Evolutionary conservation across 37 sponge, comb jelly and placozoan species (phyloP).

Genomic region (Bolinopsis microptera): DNA sequence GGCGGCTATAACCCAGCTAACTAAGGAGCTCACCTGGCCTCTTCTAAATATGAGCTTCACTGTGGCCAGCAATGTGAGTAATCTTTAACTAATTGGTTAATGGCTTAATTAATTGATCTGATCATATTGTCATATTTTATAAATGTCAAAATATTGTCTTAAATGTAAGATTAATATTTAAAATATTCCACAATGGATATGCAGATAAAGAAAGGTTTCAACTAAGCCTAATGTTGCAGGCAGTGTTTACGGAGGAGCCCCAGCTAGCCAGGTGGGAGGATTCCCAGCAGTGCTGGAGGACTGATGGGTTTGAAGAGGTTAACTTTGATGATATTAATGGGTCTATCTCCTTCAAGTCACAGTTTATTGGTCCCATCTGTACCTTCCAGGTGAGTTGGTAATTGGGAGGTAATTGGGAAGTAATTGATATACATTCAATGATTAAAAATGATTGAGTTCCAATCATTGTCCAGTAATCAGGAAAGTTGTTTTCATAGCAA

Average conservation of each 20-base stretch:
- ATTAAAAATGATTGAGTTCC: too few species aligned
- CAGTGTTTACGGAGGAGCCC: slow-evolving; percentile 70
- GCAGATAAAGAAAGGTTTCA: too few species aligned
- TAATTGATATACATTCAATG: too few species aligned
- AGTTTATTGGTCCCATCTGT: slow-evolving; percentile 46
- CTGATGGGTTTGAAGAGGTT: slow-evolving; percentile 71
- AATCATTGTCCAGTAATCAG: too few species aligned
- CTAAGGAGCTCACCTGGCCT: slow-evolving; percentile 59
- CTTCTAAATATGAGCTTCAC: slow-evolving; percentile 57
- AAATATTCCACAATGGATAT: neutral
- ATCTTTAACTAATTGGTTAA: neutral
- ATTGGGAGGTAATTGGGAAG: too few species aligned
- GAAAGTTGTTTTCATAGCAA: too few species aligned
- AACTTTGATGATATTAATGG: slow-evolving; percentile 65
- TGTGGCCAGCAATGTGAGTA: slow-evolving; percentile 32
- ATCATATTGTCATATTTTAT: too few species aligned
- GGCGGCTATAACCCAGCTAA: slow-evolving; percentile 34
- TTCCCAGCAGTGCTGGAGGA: slow-evolving; percentile 73
- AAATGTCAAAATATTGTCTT: neutral
- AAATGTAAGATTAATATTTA: neutral
- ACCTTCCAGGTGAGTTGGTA: slow-evolving; percentile 64
- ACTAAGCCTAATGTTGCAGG: slow-evolving; percentile 52
- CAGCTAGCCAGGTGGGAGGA: slow-evolving; percentile 83
- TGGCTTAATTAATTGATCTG: neutral
- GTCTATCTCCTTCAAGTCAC: slow-evolving; percentile 15